Evolutionary conservation across 2,888 invertebrate species (phyloP).

Genomic region (Cantharis nigra): DNA sequence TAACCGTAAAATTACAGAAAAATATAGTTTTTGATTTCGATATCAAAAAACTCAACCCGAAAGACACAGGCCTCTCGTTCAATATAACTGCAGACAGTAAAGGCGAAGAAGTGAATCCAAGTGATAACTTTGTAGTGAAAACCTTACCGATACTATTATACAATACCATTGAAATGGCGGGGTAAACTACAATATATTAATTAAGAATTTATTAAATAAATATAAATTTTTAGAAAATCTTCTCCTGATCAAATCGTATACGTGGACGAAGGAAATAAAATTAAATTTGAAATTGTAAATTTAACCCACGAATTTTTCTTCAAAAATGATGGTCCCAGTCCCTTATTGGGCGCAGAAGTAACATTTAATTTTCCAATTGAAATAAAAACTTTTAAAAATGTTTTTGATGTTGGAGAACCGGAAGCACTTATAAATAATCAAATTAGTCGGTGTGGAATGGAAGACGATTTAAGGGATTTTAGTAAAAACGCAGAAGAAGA

Average conservation of each 20-base stretch:
- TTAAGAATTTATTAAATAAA: neutral
- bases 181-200: conserved; percentile 31
- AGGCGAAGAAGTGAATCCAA: conserved; percentile 37
- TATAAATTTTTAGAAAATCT: conserved; percentile 31
- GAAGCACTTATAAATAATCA: conserved; percentile 7
- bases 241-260: conserved; percentile 35
- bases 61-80: conserved; percentile 30
- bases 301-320: conserved; percentile 37
- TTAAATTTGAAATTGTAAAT: conserved; percentile 19
- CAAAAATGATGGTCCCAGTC: conserved; percentile 38
- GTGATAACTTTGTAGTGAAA: conserved; percentile 36
- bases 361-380: conserved; percentile 18
- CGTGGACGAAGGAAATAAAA: conserved; percentile 27
- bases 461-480: neutral
- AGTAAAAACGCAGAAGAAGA: neutral
- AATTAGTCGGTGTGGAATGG: neutral
- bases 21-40: conserved; percentile 37
- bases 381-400: neutral
- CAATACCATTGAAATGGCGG: conserved; percentile 37
- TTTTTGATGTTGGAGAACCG: conserved; percentile 19
- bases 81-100: conserved; percentile 38
- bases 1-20: conserved; percentile 15
- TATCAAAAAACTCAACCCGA: conserved; percentile 27
- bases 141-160: conserved; percentile 35
- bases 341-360: conserved; percentile 5